Evolutionary conservation across 2,113 vertebrate genomes (phyloP).

Genomic region (Chionomys nivalis): DNA sequence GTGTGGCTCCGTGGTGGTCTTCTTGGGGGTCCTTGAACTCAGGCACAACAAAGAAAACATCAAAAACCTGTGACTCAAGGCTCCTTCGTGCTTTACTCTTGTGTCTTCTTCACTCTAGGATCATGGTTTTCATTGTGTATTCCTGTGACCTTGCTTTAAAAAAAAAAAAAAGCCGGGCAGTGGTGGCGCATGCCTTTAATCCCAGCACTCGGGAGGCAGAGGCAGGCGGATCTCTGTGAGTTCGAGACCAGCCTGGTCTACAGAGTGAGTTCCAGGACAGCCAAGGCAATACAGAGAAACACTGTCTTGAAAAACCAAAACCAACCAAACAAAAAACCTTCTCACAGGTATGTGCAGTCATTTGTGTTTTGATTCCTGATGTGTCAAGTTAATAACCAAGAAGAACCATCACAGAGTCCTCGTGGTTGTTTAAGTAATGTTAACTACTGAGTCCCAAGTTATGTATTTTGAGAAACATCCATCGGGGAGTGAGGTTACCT

Average conservation of each 20-base stretch:
- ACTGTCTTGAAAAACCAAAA: not conserved
- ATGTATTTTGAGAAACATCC: not conserved
- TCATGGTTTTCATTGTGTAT: not conserved
- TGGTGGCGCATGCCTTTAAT: not conserved
- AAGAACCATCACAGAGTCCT: not conserved
- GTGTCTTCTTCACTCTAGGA: not conserved
- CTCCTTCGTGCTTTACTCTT: not conserved
- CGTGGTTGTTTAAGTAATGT: not conserved
- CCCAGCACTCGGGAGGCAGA: not conserved
- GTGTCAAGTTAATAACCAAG: not conserved
- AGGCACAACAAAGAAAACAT: not conserved
- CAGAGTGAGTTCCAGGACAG: not conserved
- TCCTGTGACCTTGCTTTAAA: not conserved
- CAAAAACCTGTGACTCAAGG: not conserved
- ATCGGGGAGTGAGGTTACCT: not conserved
- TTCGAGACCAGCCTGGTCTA: not conserved
- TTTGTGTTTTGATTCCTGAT: not conserved
- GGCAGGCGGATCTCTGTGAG: not conserved
- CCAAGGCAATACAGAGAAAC: not conserved
- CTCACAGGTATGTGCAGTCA: not conserved
- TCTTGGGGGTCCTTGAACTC: too few species aligned
- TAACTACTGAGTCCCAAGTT: not conserved
- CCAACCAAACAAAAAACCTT: not conserved
- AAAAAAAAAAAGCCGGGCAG: not conserved
- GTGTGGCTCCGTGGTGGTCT: too few species aligned